Conservation (phyloP, 2,797 vertebrate species). For the Enteromius argenteus region DNA sequence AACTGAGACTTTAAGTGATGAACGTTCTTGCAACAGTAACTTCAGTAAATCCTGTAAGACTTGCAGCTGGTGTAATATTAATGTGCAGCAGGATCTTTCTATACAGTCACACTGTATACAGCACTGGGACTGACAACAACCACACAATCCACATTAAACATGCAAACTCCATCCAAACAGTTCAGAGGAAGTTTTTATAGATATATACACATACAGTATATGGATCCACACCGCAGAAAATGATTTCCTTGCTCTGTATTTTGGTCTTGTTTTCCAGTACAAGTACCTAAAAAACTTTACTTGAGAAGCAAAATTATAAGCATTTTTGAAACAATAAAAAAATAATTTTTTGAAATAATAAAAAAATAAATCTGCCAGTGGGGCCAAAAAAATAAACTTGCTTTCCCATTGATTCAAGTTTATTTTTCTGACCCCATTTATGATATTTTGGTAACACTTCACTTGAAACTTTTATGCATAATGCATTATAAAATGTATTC, state of each 20-base stretch:
- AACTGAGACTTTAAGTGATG: background rate
- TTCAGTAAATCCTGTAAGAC: background rate
- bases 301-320: background rate
- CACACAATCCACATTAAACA: slow-evolving; percentile 20
- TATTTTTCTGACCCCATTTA: background rate
- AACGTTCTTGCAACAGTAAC: background rate
- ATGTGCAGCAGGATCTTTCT: background rate
- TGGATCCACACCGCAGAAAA: background rate
- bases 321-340: background rate
- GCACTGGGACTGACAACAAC: slow-evolving; percentile 7
- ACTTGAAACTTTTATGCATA: background rate
- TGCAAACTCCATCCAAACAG: slow-evolving; percentile 30
- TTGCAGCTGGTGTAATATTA: background rate
- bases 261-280: background rate
- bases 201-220: background rate
- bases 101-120: slow-evolving; percentile 25
- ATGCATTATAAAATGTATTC: background rate
- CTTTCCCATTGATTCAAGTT: too few relatives aligned
- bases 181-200: background rate
- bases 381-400: background rate
- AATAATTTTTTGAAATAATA: too few relatives aligned
- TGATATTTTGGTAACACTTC: background rate
- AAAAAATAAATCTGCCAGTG: background rate
- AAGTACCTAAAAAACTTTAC: background rate
- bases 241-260: background rate